phyloP scores from a whole-genome alignment of 1,140 invertebrate species.

The Palaemon carinicauda region DNA sequence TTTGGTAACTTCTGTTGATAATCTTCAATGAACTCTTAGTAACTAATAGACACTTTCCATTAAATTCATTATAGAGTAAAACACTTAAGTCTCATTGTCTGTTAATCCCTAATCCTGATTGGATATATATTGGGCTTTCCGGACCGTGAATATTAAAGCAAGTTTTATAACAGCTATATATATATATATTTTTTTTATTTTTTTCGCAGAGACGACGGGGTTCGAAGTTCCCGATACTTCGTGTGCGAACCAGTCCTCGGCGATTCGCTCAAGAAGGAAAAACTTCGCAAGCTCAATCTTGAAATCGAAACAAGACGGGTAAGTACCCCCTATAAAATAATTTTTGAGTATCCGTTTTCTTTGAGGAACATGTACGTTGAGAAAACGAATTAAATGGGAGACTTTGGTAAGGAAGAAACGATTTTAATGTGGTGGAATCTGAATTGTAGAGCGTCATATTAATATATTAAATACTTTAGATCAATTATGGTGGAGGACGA shows the following conservation, averaged over 20 bases:
- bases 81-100: background rate
- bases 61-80: too few species aligned
- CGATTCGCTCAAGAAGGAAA: conserved; percentile 63
- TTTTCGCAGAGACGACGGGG: conserved; percentile 69
- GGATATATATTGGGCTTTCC: background rate
- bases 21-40: too few species aligned
- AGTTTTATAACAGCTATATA: background rate
- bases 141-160: background rate
- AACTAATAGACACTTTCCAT: too few species aligned
- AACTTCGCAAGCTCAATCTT: conserved; percentile 73
- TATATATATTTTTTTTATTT: background rate
- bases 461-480: too few species aligned
- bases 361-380: background rate
- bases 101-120: conserved; percentile 5
- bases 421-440: too few species aligned
- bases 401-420: too few species aligned
- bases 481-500: too few species aligned
- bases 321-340: conserved; percentile 62
- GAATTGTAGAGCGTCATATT: too few species aligned
- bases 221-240: conserved; percentile 71
- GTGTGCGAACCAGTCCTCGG: conserved; percentile 81
- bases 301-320: conserved; percentile 89
- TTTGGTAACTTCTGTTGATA: too few species aligned
- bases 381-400: too few species aligned
- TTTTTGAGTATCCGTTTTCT: background rate